phyloP scores from a whole-genome alignment of 1,140 invertebrate species.

The Zaprionus vittiger region DNA sequence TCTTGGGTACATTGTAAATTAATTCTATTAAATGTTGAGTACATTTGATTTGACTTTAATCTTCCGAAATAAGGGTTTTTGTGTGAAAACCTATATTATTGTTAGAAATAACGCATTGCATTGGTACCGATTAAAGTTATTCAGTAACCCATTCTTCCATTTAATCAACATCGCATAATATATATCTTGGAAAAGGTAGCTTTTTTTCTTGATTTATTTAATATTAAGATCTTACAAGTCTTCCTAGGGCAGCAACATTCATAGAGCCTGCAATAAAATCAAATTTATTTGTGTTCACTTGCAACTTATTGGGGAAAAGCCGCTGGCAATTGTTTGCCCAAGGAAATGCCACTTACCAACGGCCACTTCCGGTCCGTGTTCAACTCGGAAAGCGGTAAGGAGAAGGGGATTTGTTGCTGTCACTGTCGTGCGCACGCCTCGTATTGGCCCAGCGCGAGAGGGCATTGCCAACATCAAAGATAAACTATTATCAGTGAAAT shows the following conservation, averaged over 20 bases:
- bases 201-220: not conserved
- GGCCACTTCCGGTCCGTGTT: constrained; percentile 56
- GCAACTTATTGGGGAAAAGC: constrained; percentile 18
- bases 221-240: not conserved
- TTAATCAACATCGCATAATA: too few relatives aligned
- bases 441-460: not conserved
- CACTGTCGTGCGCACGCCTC: constrained; percentile 33
- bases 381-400: constrained; percentile 11
- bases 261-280: not conserved
- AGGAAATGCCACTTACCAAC: constrained; percentile 58
- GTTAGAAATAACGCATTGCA: too few relatives aligned
- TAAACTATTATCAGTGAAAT: constrained; percentile 77
- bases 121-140: too few relatives aligned
- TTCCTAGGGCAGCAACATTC: not conserved
- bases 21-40: not conserved
- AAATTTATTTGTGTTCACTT: constrained; percentile 20
- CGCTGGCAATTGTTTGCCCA: constrained; percentile 37
- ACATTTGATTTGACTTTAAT: not conserved
- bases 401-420: constrained; percentile 13
- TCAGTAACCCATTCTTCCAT: too few relatives aligned
- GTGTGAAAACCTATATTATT: too few relatives aligned
- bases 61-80: too few relatives aligned
- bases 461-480: constrained; percentile 61
- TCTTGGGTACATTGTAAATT: not conserved
- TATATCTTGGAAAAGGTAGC: too few relatives aligned